Conservation (phyloP, 2,888 invertebrate genomes). For the Panorpa germanica region DNA sequence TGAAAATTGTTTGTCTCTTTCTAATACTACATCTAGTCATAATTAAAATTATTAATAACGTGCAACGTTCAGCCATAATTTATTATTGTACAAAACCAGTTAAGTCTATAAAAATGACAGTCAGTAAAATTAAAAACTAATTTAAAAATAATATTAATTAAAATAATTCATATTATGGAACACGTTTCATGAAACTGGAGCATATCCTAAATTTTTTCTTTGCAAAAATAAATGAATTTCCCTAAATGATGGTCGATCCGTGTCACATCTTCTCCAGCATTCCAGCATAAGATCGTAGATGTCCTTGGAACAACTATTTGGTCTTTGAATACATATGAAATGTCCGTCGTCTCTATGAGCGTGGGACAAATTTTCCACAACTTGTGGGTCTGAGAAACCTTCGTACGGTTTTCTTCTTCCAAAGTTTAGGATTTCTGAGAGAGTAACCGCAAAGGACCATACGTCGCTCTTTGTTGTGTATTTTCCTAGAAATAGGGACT, state of each 20-base stretch:
- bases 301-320: slow-evolving; percentile 55
- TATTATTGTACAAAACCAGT: too few relatives aligned
- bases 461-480: slow-evolving; percentile 83
- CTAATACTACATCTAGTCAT: too few relatives aligned
- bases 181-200: slow-evolving; percentile 21
- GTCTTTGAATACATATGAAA: slow-evolving; percentile 43
- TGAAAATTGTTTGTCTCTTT: too few relatives aligned
- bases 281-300: slow-evolving; percentile 70
- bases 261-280: slow-evolving; percentile 65
- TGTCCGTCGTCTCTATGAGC: slow-evolving; percentile 40
- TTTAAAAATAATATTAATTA: too few relatives aligned
- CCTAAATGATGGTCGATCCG: slow-evolving; percentile 56
- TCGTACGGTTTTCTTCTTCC: slow-evolving; percentile 64
- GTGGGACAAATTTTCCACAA: slow-evolving; percentile 63
- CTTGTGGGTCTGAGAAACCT: slow-evolving; percentile 53
- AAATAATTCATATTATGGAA: too few relatives aligned
- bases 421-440: slow-evolving; percentile 70
- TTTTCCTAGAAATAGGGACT: slow-evolving; percentile 57
- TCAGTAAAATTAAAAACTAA: too few relatives aligned
- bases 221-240: slow-evolving; percentile 70
- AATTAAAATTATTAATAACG: too few relatives aligned
- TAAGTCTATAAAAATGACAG: too few relatives aligned
- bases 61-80: too few relatives aligned
- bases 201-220: slow-evolving; percentile 44
- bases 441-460: slow-evolving; percentile 76